Conservation (phyloP, 2,797 vertebrate species). For the Sylvia borin region DNA sequence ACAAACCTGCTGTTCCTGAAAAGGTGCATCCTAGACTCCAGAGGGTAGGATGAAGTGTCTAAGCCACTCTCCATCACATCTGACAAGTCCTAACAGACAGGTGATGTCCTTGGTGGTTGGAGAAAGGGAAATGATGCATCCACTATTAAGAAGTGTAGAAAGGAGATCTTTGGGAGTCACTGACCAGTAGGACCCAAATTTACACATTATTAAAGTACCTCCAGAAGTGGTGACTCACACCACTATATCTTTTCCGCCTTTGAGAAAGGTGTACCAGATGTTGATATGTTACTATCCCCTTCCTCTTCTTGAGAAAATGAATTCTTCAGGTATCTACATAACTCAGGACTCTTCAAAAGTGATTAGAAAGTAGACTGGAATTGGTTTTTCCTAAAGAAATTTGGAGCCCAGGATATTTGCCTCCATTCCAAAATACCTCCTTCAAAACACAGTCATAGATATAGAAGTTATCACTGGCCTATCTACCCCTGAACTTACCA, state of each 20-base stretch:
- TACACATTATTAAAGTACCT: neutral
- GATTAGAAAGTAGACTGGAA: neutral
- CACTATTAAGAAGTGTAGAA: neutral
- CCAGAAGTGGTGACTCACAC: neutral
- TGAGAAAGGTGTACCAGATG: neutral
- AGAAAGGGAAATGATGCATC: neutral
- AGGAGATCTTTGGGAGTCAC: neutral
- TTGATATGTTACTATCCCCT: too few relatives aligned
- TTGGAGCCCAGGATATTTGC: neutral
- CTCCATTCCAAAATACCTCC: neutral
- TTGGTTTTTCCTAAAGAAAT: neutral
- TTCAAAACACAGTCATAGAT: neutral
- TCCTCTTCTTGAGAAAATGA: rapidly evolving
- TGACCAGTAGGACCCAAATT: neutral
- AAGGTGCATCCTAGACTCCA: neutral
- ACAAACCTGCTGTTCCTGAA: rapidly evolving
- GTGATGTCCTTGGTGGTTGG: too few relatives aligned
- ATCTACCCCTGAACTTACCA: neutral
- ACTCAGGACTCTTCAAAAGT: neutral
- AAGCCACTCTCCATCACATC: neutral
- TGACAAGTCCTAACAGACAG: neutral
- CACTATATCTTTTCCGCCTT: too few relatives aligned
- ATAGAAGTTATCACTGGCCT: neutral
- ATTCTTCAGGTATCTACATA: neutral
- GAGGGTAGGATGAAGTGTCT: neutral